Evolutionary conservation across 1,140 invertebrate species (phyloP), one percentile per base, ranked within the genome.

Genomic region (Manduca sexta): DNA sequence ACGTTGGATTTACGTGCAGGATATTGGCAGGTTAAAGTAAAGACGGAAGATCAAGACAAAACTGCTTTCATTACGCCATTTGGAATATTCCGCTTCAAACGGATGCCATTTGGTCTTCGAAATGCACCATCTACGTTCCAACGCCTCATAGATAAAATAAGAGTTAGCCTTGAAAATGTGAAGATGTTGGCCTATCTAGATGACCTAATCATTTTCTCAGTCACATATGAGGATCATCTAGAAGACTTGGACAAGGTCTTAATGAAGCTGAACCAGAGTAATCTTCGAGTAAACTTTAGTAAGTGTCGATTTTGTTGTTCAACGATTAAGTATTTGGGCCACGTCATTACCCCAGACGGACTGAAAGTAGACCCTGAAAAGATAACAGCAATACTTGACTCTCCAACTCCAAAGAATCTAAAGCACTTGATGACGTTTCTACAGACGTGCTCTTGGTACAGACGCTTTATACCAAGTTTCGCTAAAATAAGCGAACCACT

Each of bases 121-220:
- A 83, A 80, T 37, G 74, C 75, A 0, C 79, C 85, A 2, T 63
- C 69, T 0, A 85, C 84, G 6, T 88, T 88, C 51, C 82, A 88
- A 54, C 44, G 75, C n/a, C 38, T 76, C 10, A 86, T 88, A 66
- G 68, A 81, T 14, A 2, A 26, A 4, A 31, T 51, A 18, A 21
- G 42, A 15, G 10, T 43, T 1, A n/a, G n/a, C 1, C 26, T 51
- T 0, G 11, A 18, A 8, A 5, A 43, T 15, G 33, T 61, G 0
- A 56, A 58, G n/a, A 1, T 63, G 1, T 12, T 56, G 0, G 44
- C 29, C 4, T 69, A 65, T 13, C 11, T 66, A 0, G 63, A 69
- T 43, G 60, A 69, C n/a, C 1, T 66, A 0, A 62, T 66, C 1
- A 8, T 62, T 2, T 2, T 51, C 1, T 69, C 63, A 0, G 0